Evolutionary conservation across 1,140 invertebrate genomes (phyloP).

Genomic region (Tetragnatha versicolor): DNA sequence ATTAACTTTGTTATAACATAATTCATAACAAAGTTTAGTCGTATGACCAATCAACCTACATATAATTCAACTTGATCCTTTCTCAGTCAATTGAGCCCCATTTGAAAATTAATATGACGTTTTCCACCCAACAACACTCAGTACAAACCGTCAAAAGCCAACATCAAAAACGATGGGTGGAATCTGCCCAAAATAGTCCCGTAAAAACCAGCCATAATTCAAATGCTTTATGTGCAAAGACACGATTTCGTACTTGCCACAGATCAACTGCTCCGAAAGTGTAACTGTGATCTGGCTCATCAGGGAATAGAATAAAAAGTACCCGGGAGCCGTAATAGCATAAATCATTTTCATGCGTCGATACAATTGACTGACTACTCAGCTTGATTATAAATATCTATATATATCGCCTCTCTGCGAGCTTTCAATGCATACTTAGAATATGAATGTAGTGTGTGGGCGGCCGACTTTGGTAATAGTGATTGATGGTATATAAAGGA

Average conservation of each 20-base stretch:
- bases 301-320: conserved; percentile 16
- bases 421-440: conserved; percentile 17
- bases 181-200: conserved; percentile 8
- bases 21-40: no score
- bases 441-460: neutral
- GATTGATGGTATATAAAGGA: neutral
- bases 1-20: no score
- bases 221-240: conserved; percentile 36
- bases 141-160: no score
- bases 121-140: no score
- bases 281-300: conserved; percentile 45
- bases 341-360: conserved; percentile 42
- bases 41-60: no score
- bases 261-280: conserved; percentile 31
- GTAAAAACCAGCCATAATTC: neutral
- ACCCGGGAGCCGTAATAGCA: neutral
- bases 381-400: conserved; percentile 42
- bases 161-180: no score
- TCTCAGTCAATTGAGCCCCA: no score
- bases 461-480: neutral
- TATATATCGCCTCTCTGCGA: conserved; percentile 2
- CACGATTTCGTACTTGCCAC: conserved; percentile 33
- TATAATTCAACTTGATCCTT: no score
- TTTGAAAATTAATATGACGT: no score
- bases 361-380: conserved; percentile 26